These are phyloP conservation scores for Aspidiotus rigidus DNA, from an alignment of 2,888 invertebrate species.

Conservation along the genomic window DNA sequence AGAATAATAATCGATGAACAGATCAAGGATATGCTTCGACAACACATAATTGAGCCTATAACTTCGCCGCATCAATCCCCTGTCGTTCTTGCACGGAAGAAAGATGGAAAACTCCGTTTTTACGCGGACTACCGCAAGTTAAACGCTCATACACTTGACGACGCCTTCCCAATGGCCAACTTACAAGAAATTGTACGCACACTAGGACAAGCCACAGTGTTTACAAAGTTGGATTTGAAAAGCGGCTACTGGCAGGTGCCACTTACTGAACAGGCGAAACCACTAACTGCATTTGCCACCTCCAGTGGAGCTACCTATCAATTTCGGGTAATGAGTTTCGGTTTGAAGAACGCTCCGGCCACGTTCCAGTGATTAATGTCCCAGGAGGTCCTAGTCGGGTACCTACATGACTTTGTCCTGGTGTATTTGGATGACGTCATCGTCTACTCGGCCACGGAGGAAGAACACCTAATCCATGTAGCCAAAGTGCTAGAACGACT, in stretches of 20 bases:
- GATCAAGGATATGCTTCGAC: conserved; percentile 6
- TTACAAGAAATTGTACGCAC: conserved; percentile 24
- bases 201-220: conserved; percentile 26
- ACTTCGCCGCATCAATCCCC: conserved; percentile 19
- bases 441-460: background rate
- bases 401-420: conserved; percentile 9
- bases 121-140: conserved; percentile 31
- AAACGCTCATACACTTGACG: conserved; percentile 18
- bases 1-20: background rate
- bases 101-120: conserved; percentile 5
- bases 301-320: conserved; percentile 32
- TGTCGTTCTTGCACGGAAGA: conserved; percentile 13
- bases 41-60: conserved; percentile 17
- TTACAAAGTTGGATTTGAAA: conserved; percentile 34
- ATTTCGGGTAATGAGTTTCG: conserved; percentile 35
- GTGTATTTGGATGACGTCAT: conserved; percentile 33
- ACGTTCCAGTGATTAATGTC: conserved; percentile 32
- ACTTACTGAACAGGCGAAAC: conserved; percentile 3
- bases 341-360: conserved; percentile 28
- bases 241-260: conserved; percentile 35
- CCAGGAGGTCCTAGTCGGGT: conserved; percentile 24
- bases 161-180: conserved; percentile 25
- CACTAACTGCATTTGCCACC: conserved; percentile 34
- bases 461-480: conserved; percentile 14
- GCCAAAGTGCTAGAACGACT: conserved; percentile 28